phyloP scores from a whole-genome alignment of 2,888 invertebrate species.

The Scaptomyza parva region DNA sequence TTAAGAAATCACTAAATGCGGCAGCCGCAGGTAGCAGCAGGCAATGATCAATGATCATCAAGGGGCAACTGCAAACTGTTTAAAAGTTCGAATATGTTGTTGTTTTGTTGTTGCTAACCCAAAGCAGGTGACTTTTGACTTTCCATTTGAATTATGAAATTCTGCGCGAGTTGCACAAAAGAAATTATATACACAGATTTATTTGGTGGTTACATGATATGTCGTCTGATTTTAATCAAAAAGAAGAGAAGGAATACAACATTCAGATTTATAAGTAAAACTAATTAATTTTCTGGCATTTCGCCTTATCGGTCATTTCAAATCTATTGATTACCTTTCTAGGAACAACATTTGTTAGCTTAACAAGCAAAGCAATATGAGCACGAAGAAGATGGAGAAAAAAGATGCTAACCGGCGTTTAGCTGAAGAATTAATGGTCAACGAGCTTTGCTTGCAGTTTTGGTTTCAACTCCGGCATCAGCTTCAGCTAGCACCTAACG shows the following conservation, averaged over 20 bases:
- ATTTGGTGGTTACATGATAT: slow-evolving; percentile 55
- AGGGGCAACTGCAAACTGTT: slow-evolving; percentile 31
- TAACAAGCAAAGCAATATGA: slow-evolving; percentile 51
- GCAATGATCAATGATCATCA: slow-evolving; percentile 47
- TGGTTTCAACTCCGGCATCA: slow-evolving; percentile 6
- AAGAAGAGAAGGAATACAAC: slow-evolving; percentile 9
- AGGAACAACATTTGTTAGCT: slow-evolving; percentile 58
- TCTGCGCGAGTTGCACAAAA: slow-evolving; percentile 26
- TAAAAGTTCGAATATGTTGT: slow-evolving; percentile 16
- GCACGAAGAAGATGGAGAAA: slow-evolving; percentile 23
- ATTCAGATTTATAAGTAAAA: slow-evolving; percentile 66
- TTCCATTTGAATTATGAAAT: slow-evolving; percentile 68
- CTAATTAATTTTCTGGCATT: slow-evolving; percentile 61
- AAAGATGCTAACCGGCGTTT: slow-evolving; percentile 48
- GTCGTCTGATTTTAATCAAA: slow-evolving; percentile 59
- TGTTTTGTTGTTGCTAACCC: slow-evolving; percentile 3
- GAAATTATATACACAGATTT: slow-evolving; percentile 44
- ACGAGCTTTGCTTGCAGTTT: slow-evolving; percentile 32
- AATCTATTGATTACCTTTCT: slow-evolving; percentile 73
- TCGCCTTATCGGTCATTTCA: slow-evolving; percentile 35
- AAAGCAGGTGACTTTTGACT: slow-evolving; percentile 67
- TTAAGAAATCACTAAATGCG: slow-evolving; percentile 65
- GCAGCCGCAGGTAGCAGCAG: slow-evolving; percentile 62
- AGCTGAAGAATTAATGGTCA: slow-evolving; percentile 65
- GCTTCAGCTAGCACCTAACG: slow-evolving; percentile 30